Evolutionary conservation across 2,888 invertebrate genomes (phyloP).

Genomic region (Pyrocoelia pectoralis): DNA sequence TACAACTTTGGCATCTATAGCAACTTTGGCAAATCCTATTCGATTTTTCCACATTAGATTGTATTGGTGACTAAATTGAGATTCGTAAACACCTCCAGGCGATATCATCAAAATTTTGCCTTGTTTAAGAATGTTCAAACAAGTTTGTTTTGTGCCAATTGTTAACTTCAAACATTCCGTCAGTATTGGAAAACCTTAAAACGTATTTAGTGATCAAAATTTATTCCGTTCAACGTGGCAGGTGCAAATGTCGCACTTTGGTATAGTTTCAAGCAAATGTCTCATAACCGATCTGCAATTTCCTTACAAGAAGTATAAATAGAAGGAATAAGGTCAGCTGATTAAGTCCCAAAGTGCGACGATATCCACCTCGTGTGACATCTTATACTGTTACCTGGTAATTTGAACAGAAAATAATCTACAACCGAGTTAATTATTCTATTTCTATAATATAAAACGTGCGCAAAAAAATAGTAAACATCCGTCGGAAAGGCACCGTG

Average conservation of each 20-base stretch:
- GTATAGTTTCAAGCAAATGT: no score
- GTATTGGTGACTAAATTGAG: conserved; percentile 92
- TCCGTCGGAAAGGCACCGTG: conserved; percentile 98
- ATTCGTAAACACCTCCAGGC: conserved; percentile 95
- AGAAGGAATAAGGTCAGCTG: no score
- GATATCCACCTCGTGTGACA: no score
- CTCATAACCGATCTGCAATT: no score
- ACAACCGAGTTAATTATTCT: conserved; percentile 86
- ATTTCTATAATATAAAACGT: conserved; percentile 79
- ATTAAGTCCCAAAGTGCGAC: no score
- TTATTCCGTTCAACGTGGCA: no score
- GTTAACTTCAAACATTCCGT: conserved; percentile 90
- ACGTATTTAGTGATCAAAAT: conserved; percentile 12
- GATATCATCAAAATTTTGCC: conserved; percentile 94
- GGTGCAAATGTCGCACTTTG: no score
- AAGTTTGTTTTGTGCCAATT: conserved; percentile 92
- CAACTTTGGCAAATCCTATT: conserved; percentile 96
- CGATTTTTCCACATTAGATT: conserved; percentile 92
- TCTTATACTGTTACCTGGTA: conserved; percentile 82
- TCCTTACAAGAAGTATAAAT: no score
- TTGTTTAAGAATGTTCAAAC: conserved; percentile 82
- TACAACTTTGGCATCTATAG: conserved; percentile 91
- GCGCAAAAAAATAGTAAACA: conserved; percentile 92
- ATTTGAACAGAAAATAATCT: conserved; percentile 92
- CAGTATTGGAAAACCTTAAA: conserved; percentile 82